Conservation (phyloP, 2,113 vertebrate genomes). For the Paraplagusia blochii region DNA sequence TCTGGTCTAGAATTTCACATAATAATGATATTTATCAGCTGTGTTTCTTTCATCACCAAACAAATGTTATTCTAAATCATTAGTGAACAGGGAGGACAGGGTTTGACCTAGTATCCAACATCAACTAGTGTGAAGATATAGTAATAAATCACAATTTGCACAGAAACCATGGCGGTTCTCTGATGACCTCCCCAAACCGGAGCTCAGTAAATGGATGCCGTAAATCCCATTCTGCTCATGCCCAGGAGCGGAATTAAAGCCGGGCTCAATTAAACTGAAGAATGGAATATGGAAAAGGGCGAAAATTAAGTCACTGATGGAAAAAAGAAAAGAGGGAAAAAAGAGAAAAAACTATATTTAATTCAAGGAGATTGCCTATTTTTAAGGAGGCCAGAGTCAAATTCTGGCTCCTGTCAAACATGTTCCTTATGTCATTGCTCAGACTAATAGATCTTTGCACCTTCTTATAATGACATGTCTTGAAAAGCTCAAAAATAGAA, state of each 20-base stretch:
- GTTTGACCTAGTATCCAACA: constrained; percentile 6
- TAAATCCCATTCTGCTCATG: constrained; percentile 46
- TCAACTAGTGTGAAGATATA: constrained; percentile 26
- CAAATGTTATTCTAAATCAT: constrained; percentile 14
- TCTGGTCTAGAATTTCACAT: no score
- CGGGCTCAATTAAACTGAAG: constrained; percentile 43
- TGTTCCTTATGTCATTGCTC: constrained; percentile 55
- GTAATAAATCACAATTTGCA: constrained; percentile 19
- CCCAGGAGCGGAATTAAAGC: constrained; percentile 40
- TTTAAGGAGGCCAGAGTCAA: constrained; percentile 39
- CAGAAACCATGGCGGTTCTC: constrained; percentile 29
- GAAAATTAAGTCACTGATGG: constrained; percentile 17
- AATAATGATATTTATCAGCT: neutral
- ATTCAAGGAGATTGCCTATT: constrained; percentile 42
- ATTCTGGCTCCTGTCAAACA: constrained; percentile 42
- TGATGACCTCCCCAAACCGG: constrained; percentile 49
- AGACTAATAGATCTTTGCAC: constrained; percentile 30
- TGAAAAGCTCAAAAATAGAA: constrained; percentile 61
- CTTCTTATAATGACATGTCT: constrained; percentile 32
- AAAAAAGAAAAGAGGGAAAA: constrained; percentile 28
- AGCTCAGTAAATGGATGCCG: constrained; percentile 45
- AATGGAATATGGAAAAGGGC: constrained; percentile 22
- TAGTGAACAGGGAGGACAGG: constrained; percentile 1
- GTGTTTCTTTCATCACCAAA: constrained; percentile 15
- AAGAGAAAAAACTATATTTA: constrained; percentile 37